Evolutionary conservation across 2,113 vertebrate genomes (phyloP).

Genomic region (Emydura subglobosa): DNA sequence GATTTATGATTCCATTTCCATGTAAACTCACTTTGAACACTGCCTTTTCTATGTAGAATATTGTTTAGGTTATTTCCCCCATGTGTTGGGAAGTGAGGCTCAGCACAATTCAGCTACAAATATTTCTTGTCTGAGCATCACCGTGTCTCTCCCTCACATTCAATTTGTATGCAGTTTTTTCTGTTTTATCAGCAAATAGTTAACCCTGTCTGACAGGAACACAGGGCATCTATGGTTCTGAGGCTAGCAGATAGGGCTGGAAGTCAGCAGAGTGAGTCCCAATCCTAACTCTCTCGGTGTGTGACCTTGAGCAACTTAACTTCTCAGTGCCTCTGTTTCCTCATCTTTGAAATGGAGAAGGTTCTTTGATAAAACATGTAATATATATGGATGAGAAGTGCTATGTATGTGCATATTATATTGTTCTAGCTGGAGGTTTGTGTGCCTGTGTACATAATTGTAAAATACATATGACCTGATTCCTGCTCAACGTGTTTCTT

Average conservation of each 20-base stretch:
- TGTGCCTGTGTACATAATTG: background rate
- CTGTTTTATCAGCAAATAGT: background rate
- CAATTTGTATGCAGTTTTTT: background rate
- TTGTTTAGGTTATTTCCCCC: background rate
- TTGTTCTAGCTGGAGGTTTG: background rate
- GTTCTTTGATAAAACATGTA: background rate
- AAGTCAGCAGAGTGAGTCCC: background rate
- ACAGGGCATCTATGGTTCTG: background rate
- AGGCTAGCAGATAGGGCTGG: background rate
- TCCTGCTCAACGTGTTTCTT: rapidly evolving
- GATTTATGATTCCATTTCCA: rapidly evolving
- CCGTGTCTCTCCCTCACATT: background rate
- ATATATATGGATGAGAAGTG: background rate
- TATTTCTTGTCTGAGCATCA: background rate
- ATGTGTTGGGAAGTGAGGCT: background rate
- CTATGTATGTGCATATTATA: background rate
- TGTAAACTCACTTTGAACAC: background rate
- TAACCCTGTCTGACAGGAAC: rapidly evolving
- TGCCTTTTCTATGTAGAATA: background rate
- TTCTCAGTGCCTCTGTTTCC: background rate
- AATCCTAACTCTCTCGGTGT: background rate
- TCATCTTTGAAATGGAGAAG: background rate
- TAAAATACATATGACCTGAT: background rate
- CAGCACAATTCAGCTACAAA: background rate
- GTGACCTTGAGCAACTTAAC: background rate